phyloP scores from a whole-genome alignment of 2,797 vertebrate genomes.

The Enteromius treurensis region DNA sequence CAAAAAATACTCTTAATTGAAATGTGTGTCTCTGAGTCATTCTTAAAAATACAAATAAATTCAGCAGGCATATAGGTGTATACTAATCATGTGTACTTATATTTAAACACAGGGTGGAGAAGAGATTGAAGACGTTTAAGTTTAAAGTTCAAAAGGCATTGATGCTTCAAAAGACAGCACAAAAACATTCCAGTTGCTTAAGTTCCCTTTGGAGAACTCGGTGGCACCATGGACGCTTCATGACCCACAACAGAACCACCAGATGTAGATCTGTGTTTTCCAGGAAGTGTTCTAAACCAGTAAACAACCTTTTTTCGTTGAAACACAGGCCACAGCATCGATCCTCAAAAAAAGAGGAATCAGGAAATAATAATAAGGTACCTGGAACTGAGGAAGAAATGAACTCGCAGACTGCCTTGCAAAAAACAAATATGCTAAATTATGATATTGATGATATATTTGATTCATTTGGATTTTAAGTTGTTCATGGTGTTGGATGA shows the following conservation, averaged over 20 bases:
- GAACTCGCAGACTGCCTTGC: background rate
- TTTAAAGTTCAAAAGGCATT: slow-evolving; percentile 57
- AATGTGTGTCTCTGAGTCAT: background rate
- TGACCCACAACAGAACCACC: slow-evolving; percentile 15
- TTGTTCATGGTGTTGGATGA: background rate
- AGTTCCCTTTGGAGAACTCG: slow-evolving; percentile 22
- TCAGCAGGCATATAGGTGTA: background rate
- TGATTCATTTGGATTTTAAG: slow-evolving; percentile 69
- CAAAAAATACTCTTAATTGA: background rate
- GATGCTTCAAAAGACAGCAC: slow-evolving; percentile 45
- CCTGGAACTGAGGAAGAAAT: background rate
- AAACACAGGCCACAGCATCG: background rate
- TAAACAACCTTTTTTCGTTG: slow-evolving; percentile 22
- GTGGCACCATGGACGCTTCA: slow-evolving; percentile 40
- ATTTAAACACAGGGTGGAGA: slow-evolving; percentile 64
- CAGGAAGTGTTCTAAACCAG: slow-evolving; percentile 11
- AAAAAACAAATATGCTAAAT: background rate
- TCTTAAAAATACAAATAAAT: background rate
- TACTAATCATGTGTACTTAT: slow-evolving; percentile 2
- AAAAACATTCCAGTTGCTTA: slow-evolving; percentile 30
- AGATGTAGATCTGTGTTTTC: background rate
- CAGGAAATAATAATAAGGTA: background rate
- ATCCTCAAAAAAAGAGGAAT: background rate
- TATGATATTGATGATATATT: slow-evolving; percentile 81
- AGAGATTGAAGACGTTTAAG: slow-evolving; percentile 66